These are phyloP conservation scores for Drosophila asahinai DNA, from an alignment of 1,140 invertebrate species.

Conservation along the genomic window DNA sequence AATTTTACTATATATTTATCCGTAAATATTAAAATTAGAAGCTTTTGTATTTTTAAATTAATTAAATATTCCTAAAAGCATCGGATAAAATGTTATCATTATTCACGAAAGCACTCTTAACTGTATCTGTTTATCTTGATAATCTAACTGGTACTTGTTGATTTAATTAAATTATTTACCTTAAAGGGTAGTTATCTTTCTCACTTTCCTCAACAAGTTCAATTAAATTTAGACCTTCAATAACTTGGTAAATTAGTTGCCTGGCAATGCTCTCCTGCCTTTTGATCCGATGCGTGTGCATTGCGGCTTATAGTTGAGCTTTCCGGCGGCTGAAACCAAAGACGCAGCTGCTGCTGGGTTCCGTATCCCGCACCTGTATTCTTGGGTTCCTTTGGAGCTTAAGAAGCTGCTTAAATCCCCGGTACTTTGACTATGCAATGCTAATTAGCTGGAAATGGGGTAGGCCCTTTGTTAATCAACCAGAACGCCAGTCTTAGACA, in stretches of 20 bases:
- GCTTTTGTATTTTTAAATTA: neutral
- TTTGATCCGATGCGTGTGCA: conserved; percentile 23
- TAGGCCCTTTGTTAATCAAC: conserved; percentile 43
- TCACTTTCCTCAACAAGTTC: neutral
- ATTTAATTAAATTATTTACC: neutral
- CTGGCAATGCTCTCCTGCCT: neutral
- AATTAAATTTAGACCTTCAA: conserved; percentile 1
- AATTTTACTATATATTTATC: conserved; percentile 3
- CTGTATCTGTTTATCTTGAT: neutral
- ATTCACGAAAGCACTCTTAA: neutral
- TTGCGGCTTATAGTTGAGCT: conserved; percentile 9
- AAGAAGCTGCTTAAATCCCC: conserved; percentile 16
- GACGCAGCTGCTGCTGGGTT: conserved; percentile 22
- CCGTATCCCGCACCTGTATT: neutral
- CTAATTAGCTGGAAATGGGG: conserved; percentile 38
- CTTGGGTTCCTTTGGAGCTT: conserved; percentile 18
- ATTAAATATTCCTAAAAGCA: neutral
- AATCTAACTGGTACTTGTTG: neutral
- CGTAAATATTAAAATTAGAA: neutral
- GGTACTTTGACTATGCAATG: conserved; percentile 22
- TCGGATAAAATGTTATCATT: too few species aligned
- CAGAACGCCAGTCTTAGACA: conserved; percentile 1
- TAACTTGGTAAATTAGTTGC: conserved; percentile 17
- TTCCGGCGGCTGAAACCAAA: conserved; percentile 1
- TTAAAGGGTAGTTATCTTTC: neutral